These are phyloP conservation scores for Blastobasis lacticolella DNA, from an alignment of 2,888 invertebrate species.

Conservation along the genomic window DNA sequence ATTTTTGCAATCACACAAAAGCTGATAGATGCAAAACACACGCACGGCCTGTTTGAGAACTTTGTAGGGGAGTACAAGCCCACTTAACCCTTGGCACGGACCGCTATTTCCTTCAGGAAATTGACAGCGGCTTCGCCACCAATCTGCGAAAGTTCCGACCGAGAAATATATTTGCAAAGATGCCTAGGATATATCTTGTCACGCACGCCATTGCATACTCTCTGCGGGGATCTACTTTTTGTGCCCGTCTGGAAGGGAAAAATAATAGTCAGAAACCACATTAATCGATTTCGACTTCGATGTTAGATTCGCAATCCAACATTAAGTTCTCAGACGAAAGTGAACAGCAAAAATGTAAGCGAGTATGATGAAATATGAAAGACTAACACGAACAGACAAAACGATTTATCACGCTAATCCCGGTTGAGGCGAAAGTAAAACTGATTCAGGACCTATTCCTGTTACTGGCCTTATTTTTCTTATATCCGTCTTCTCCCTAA, in stretches of 20 bases:
- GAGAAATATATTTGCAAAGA: slow-evolving; percentile 26
- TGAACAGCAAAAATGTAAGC: no score
- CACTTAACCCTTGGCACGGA: slow-evolving; percentile 16
- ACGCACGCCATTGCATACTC: slow-evolving; percentile 21
- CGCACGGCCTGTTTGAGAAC: background rate
- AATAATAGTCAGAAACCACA: background rate
- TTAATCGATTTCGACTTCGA: no score
- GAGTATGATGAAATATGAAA: slow-evolving; percentile 13
- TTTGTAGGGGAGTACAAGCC: slow-evolving; percentile 4
- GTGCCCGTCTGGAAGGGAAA: background rate
- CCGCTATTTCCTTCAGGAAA: slow-evolving; percentile 36
- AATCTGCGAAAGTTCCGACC: slow-evolving; percentile 21
- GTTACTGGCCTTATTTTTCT: slow-evolving; percentile 19
- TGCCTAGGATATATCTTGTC: slow-evolving; percentile 25
- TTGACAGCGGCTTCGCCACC: slow-evolving; percentile 25
- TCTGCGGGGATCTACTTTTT: slow-evolving; percentile 8
- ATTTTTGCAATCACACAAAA: no score
- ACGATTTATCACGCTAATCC: slow-evolving; percentile 35
- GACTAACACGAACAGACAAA: slow-evolving; percentile 12
- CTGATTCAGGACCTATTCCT: slow-evolving; percentile 28
- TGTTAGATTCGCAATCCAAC: no score
- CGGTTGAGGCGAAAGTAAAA: slow-evolving; percentile 27
- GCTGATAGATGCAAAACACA: background rate
- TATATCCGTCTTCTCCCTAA: slow-evolving; percentile 18
- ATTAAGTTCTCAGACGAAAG: no score